Evolutionary conservation across 1,140 invertebrate species (phyloP), one percentile per base, ranked within the genome.

Genomic region (Zaprionus ornatus): DNA sequence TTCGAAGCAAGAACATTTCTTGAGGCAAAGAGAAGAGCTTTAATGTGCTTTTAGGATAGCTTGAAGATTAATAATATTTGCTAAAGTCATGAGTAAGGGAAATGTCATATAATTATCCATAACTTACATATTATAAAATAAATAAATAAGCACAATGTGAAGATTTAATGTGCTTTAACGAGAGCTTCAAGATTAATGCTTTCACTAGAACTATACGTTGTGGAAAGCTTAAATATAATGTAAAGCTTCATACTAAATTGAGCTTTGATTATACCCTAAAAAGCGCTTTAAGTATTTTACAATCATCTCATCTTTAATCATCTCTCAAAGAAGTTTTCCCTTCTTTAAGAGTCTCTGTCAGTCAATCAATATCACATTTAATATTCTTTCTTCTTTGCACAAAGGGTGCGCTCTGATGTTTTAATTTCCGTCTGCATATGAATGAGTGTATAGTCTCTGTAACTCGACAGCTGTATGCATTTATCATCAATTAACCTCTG

Each of bases 401-500:
- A 57, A 59, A 62, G 65, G 66, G 63, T 57, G 56, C 57, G 56
- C 42, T 50, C 21, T 73, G 74, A 90, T 90, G 82, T 72, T 74
- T 85, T 72, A 90, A 85, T 90, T 90, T 79, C 52, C 52, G 54
- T 7, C 21, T 42, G 12, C 63, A 52, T 17, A 42, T 74, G 56
- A 56, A 45, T 45, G 40, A 7, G 40, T 17, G n/a, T 37, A 27
- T 27, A 1, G 32, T 3, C 32, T 37, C 12, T 15, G 52, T 65
- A 57, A 21, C 42, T 21, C 40, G 40, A 48, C 25, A 15, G 55
- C 54, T 69, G 54, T 59, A 70, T 64, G 68, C 68, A 82, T 82
- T 86, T 79, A 79, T 82, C 85, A 88, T 85, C 85, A 88, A 85
- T 88, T 88, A 88, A 82, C 81, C 85, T 85, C 29, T 90, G 85